Evolutionary conservation across 2,888 invertebrate genomes (phyloP).

Genomic region (Tromatobia lineatoria): DNA sequence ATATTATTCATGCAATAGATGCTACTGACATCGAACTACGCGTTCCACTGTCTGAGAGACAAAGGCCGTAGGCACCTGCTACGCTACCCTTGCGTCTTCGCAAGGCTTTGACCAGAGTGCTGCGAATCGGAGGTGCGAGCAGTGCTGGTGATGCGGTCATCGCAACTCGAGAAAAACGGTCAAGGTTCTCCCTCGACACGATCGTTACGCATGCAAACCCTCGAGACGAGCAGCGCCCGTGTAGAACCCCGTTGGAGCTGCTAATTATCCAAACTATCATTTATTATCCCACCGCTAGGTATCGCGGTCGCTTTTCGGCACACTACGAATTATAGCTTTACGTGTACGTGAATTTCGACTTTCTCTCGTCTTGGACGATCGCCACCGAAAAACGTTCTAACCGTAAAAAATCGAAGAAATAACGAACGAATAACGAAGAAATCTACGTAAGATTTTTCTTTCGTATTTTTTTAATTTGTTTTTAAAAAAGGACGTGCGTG

Average conservation of each 20-base stretch:
- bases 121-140: slow-evolving; percentile 18
- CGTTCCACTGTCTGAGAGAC: too few species aligned
- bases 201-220: slow-evolving; percentile 65
- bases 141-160: slow-evolving; percentile 36
- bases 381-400: slow-evolving; percentile 34
- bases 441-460: too few species aligned
- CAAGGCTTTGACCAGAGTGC: slow-evolving; percentile 28
- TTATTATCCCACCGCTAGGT: slow-evolving; percentile 76
- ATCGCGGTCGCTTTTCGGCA: slow-evolving; percentile 50
- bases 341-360: slow-evolving; percentile 28
- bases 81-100: slow-evolving; percentile 36
- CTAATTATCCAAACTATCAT: slow-evolving; percentile 84
- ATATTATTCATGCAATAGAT: slow-evolving; percentile 74
- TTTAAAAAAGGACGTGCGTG: too few species aligned
- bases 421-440: too few species aligned
- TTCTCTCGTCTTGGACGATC: slow-evolving; percentile 26
- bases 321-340: background rate
- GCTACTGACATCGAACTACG: slow-evolving; percentile 30
- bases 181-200: slow-evolving; percentile 54
- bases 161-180: slow-evolving; percentile 44
- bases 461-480: too few species aligned
- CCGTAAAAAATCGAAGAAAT: background rate
- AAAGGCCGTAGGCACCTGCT: slow-evolving; percentile 73
- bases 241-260: slow-evolving; percentile 71
- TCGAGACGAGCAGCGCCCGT: slow-evolving; percentile 14